Conservation (phyloP, 2,888 invertebrate genomes). For the Baccha elongata region DNA sequence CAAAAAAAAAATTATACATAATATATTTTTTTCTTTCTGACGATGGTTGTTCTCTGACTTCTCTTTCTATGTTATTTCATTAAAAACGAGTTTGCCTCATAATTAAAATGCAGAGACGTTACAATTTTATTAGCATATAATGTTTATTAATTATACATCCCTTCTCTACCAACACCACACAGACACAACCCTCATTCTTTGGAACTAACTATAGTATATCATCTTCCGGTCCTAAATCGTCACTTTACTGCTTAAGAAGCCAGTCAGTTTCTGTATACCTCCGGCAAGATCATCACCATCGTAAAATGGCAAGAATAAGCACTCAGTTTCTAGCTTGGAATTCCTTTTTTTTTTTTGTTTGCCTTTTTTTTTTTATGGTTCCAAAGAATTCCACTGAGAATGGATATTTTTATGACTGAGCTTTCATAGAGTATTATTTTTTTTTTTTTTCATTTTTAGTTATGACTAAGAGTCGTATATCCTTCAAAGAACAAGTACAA, state of each 20-base stretch:
- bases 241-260: conserved; percentile 13
- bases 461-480: conserved; percentile 38
- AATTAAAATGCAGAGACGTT: conserved; percentile 75
- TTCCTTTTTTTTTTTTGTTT: conserved; percentile 13
- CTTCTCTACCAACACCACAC: conserved; percentile 41
- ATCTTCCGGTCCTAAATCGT: conserved; percentile 25
- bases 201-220: not conserved
- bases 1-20: conserved; percentile 47
- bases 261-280: not conserved
- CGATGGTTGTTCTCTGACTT: conserved; percentile 19
- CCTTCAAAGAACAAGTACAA: not conserved
- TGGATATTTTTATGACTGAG: conserved; percentile 63
- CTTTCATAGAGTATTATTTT: conserved; percentile 47
- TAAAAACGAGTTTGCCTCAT: conserved; percentile 67
- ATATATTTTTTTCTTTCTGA: conserved; percentile 30
- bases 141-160: conserved; percentile 77
- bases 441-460: conserved; percentile 34
- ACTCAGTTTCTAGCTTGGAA: conserved; percentile 38
- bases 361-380: conserved; percentile 1
- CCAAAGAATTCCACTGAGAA: conserved; percentile 40
- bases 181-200: not conserved
- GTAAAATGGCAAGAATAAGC: conserved; percentile 44
- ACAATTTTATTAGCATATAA: conserved; percentile 78
- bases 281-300: conserved; percentile 21
- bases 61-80: conserved; percentile 44